Evolutionary conservation across 2,113 vertebrate genomes (phyloP).

Genomic region (Epinephelus fuscoguttatus): DNA sequence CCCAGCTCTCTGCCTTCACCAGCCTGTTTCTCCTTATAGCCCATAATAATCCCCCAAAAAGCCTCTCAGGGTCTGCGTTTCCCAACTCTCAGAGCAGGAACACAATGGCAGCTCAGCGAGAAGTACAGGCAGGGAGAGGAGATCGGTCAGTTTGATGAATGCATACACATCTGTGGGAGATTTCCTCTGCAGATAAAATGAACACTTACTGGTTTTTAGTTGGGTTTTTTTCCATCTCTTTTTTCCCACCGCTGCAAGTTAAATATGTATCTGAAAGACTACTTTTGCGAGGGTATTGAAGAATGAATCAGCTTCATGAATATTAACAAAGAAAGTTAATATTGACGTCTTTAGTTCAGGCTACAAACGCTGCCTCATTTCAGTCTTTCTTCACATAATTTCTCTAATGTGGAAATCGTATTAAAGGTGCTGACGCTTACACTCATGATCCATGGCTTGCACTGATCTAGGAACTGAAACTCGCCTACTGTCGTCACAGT

Average conservation of each 20-base stretch:
- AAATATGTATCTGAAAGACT: constrained; percentile 23
- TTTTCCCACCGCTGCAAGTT: not conserved
- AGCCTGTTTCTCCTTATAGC: constrained; percentile 53
- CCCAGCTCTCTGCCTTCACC: constrained; percentile 36
- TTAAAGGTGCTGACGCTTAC: constrained; percentile 14
- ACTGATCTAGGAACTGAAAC: not conserved
- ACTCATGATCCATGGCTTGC: not conserved
- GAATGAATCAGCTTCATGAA: not conserved
- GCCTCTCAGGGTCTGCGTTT: constrained; percentile 42
- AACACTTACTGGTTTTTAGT: constrained; percentile 45
- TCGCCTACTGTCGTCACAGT: not conserved
- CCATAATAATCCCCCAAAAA: constrained; percentile 64
- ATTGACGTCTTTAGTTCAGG: not conserved
- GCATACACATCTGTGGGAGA: constrained; percentile 55
- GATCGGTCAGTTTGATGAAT: constrained; percentile 65
- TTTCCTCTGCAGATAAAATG: constrained; percentile 69
- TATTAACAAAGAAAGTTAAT: not conserved
- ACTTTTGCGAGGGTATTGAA: not conserved
- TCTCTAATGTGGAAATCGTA: constrained; percentile 12
- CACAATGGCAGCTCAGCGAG: constrained; percentile 45
- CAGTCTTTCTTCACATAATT: not conserved
- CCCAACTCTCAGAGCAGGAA: constrained; percentile 46
- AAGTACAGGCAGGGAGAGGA: constrained; percentile 21
- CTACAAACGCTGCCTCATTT: not conserved
- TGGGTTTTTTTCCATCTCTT: not conserved